These are phyloP conservation scores for Cricetomys ansorgei DNA, from an alignment of 2,113 vertebrate species.

Conservation along the genomic window DNA sequence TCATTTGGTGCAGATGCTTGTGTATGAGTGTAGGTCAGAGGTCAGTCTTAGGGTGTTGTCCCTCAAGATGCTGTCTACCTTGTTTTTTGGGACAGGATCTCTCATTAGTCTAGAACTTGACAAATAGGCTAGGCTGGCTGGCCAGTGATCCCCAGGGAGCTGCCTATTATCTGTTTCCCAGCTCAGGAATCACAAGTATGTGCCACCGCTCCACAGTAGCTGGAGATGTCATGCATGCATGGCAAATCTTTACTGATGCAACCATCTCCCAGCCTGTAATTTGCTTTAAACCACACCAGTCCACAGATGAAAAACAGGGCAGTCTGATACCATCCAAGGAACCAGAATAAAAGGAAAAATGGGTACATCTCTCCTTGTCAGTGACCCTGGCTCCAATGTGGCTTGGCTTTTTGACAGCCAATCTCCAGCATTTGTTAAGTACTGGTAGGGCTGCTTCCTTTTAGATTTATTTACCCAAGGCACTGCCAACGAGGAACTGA, in stretches of 20 bases:
- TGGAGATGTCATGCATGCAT: background rate
- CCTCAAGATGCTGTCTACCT: background rate
- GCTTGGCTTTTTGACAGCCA: background rate
- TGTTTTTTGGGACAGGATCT: background rate
- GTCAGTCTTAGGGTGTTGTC: background rate
- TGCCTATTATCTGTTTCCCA: background rate
- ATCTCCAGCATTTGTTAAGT: background rate
- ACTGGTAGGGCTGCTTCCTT: background rate
- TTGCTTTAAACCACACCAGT: constrained; percentile 2
- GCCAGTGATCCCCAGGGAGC: background rate
- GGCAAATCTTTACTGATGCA: background rate
- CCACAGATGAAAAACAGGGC: constrained; percentile 30
- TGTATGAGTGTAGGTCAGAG: background rate
- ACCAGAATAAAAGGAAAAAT: background rate
- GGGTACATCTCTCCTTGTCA: background rate
- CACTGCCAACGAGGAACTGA: background rate
- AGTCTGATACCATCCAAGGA: background rate
- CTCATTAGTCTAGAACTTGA: background rate
- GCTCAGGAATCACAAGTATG: background rate
- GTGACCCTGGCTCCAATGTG: background rate
- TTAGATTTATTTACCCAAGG: background rate
- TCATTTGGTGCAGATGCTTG: background rate
- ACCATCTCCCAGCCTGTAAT: background rate
- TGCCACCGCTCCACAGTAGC: background rate
- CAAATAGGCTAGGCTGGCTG: background rate